Evolutionary conservation across 2,797 vertebrate species (phyloP).

Genomic region (Semotilus atromaculatus): DNA sequence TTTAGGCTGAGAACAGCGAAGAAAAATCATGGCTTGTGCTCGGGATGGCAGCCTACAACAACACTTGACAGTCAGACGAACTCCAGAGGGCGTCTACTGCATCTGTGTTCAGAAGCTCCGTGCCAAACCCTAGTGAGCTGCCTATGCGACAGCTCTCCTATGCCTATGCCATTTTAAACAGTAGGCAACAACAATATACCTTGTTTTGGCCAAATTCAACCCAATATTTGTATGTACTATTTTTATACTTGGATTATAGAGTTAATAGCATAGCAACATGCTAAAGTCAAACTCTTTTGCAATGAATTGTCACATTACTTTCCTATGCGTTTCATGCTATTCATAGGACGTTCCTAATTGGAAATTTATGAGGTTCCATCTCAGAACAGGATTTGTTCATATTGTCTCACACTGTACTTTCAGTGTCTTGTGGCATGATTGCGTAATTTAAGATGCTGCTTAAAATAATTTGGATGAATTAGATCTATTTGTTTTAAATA

Average conservation of each 20-base stretch:
- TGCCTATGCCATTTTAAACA: not conserved
- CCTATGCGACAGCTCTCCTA: not conserved
- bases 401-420: not conserved
- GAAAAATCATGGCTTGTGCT: constrained; percentile 47
- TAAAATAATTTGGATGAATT: not conserved
- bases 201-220: not conserved
- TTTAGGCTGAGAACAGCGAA: constrained; percentile 31
- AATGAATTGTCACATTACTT: not conserved
- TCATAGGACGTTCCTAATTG: not conserved
- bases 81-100: not conserved
- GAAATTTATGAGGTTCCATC: not conserved
- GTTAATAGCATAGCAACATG: not conserved
- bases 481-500: not conserved
- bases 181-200: not conserved
- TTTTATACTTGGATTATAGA: not conserved
- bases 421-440: not conserved
- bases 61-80: constrained; percentile 5
- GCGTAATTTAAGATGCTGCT: not conserved
- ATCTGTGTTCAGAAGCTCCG: not conserved
- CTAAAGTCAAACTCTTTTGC: not conserved
- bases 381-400: not conserved
- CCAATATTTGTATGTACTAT: not conserved
- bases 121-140: not conserved
- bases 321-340: not conserved
- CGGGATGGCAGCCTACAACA: constrained; percentile 38